A percentile compares a stretch with the other conserved stretches of the same genome.
Conservation (phyloP, 2,888 invertebrate species). For the Drosophila infuscata region DNA sequence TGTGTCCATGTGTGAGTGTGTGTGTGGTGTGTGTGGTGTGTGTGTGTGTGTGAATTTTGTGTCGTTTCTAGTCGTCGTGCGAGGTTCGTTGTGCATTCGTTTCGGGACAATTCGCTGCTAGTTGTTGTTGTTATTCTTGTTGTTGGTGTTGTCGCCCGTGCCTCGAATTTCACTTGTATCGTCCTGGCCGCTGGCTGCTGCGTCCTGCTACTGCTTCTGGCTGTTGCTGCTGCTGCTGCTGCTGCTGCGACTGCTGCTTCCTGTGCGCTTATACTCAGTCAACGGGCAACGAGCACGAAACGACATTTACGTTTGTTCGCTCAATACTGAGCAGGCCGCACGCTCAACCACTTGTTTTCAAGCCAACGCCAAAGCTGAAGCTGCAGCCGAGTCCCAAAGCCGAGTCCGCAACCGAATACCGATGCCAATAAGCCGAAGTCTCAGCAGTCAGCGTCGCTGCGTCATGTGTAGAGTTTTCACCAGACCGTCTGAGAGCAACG, state of each 20-base stretch:
- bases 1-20: constrained; percentile 30
- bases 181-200: constrained; percentile 66
- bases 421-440: constrained; percentile 34
- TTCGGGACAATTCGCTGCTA: constrained; percentile 50
- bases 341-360: constrained; percentile 84
- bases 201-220: constrained; percentile 62
- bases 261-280: constrained; percentile 64
- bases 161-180: constrained; percentile 73
- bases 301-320: constrained; percentile 77
- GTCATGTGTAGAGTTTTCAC: constrained; percentile 68
- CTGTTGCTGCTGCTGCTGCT: constrained; percentile 46
- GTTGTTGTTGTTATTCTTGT: constrained; percentile 37
- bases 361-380: constrained; percentile 50
- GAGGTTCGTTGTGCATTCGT: constrained; percentile 69
- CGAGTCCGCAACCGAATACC: constrained; percentile 14
- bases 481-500: constrained; percentile 12
- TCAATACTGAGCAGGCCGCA: constrained; percentile 68
- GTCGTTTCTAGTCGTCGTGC: constrained; percentile 54
- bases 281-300: constrained; percentile 73
- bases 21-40: constrained; percentile 29
- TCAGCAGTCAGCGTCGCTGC: constrained; percentile 46
- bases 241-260: constrained; percentile 51
- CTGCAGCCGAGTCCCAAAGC: constrained; percentile 43
- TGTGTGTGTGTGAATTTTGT: constrained; percentile 27
- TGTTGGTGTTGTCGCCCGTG: constrained; percentile 53